Conservation (phyloP, 2,888 invertebrate genomes). For the Heliconius ismenius region DNA sequence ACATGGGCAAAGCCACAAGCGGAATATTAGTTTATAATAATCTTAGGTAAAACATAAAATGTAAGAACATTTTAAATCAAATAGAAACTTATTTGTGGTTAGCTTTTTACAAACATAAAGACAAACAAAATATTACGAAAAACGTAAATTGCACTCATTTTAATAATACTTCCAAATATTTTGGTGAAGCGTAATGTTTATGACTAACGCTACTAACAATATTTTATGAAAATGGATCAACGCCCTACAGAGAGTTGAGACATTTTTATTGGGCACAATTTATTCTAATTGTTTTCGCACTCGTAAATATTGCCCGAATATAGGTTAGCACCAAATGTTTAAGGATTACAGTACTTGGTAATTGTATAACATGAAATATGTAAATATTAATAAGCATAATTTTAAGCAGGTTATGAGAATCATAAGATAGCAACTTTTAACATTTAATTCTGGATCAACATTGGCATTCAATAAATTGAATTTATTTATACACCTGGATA, state of each 20-base stretch:
- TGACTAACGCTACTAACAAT: slow-evolving; percentile 28
- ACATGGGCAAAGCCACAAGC: background rate
- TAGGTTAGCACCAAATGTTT: slow-evolving; percentile 23
- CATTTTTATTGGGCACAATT: slow-evolving; percentile 36
- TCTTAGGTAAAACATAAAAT: background rate
- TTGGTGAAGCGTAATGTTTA: slow-evolving; percentile 23
- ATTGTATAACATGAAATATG: slow-evolving; percentile 2
- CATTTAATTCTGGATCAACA: no score
- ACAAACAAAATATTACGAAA: background rate
- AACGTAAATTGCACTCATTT: slow-evolving; percentile 2
- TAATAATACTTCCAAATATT: slow-evolving; percentile 1
- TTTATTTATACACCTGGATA: no score
- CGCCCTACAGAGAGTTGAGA: slow-evolving; percentile 34
- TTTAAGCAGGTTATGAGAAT: no score
- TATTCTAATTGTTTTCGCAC: slow-evolving; percentile 35
- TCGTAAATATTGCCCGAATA: slow-evolving; percentile 31
- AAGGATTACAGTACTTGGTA: slow-evolving; percentile 5
- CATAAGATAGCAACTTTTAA: no score
- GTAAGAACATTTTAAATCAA: background rate
- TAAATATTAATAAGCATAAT: background rate
- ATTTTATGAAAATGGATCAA: slow-evolving; percentile 35
- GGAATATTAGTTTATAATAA: background rate
- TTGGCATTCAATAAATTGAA: no score
- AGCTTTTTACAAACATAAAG: background rate
- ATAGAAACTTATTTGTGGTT: background rate